Conservation (phyloP, 2,113 vertebrate genomes). For the Pyxicephalus adspersus region DNA sequence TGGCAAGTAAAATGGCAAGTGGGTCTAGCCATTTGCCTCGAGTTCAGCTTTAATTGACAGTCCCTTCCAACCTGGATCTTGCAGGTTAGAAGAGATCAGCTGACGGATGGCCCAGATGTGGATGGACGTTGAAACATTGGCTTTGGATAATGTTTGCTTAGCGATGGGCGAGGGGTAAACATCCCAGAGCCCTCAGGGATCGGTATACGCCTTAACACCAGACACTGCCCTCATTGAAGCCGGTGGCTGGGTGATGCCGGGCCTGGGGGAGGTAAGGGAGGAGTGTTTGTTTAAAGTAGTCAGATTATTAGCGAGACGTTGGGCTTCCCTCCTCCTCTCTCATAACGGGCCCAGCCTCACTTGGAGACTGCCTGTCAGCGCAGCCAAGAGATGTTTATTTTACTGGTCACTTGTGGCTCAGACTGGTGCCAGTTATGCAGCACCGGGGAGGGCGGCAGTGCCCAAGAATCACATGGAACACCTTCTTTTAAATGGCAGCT, state of each 20-base stretch:
- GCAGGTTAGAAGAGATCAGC: background rate
- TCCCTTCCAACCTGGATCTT: too few relatives aligned
- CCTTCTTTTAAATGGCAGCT: slow-evolving; percentile 5
- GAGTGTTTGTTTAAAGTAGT: slow-evolving; percentile 60
- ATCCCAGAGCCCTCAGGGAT: slow-evolving; percentile 48
- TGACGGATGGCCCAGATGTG: background rate
- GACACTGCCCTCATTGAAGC: slow-evolving; percentile 67
- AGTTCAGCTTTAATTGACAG: too few relatives aligned
- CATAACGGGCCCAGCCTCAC: slow-evolving; percentile 53
- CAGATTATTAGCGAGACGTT: slow-evolving; percentile 58
- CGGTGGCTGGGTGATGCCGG: slow-evolving; percentile 16
- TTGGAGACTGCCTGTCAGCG: slow-evolving; percentile 66
- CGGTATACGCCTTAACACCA: slow-evolving; percentile 28
- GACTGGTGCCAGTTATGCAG: slow-evolving; percentile 68
- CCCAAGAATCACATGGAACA: background rate
- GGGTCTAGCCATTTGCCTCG: too few relatives aligned
- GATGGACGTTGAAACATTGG: background rate
- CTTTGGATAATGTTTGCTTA: background rate
- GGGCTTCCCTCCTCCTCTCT: slow-evolving; percentile 59
- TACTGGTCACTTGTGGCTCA: slow-evolving; percentile 70
- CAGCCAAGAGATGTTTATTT: slow-evolving; percentile 69
- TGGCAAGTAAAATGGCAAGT: too few relatives aligned
- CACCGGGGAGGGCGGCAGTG: slow-evolving; percentile 33
- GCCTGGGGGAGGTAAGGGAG: background rate
- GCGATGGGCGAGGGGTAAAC: slow-evolving; percentile 24